Conservation (phyloP, 1,140 invertebrate genomes). For the Tachypleus tridentatus region DNA sequence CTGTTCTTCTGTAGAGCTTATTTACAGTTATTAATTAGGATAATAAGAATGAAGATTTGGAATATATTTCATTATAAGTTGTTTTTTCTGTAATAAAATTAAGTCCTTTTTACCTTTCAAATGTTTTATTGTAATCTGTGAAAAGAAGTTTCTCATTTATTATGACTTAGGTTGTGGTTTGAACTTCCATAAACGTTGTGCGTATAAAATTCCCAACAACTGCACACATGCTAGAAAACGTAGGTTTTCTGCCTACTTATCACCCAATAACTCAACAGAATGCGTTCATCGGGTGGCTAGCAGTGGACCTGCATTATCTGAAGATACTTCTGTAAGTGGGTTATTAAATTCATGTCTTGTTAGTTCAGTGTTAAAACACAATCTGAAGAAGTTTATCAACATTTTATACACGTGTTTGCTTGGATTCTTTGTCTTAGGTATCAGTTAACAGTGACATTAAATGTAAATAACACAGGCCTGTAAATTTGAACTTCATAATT, state of each 20-base stretch:
- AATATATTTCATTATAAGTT: no score
- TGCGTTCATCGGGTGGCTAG: conserved; percentile 22
- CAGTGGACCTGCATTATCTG: conserved; percentile 20
- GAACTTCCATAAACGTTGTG: conserved; percentile 98
- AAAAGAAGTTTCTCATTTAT: no score
- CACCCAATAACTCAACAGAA: conserved; percentile 21
- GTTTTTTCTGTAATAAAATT: no score
- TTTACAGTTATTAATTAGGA: no score
- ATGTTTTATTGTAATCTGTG: no score
- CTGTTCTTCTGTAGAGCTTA: no score
- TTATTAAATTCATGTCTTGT: neutral
- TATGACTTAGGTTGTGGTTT: conserved; percentile 68
- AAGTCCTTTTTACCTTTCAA: no score
- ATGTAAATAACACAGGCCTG: no score
- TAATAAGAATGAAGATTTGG: no score
- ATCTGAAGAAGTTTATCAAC: neutral
- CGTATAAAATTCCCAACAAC: conserved; percentile 96
- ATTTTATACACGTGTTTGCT: neutral
- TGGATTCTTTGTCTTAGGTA: neutral
- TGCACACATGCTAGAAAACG: conserved; percentile 49
- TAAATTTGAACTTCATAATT: no score
- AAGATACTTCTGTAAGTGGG: conserved; percentile 21
- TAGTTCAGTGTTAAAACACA: neutral
- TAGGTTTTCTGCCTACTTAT: conserved; percentile 28
- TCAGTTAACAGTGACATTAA: neutral